phyloP scores from a whole-genome alignment of 2,113 vertebrate species.

The Tragelaphus imberbis region DNA sequence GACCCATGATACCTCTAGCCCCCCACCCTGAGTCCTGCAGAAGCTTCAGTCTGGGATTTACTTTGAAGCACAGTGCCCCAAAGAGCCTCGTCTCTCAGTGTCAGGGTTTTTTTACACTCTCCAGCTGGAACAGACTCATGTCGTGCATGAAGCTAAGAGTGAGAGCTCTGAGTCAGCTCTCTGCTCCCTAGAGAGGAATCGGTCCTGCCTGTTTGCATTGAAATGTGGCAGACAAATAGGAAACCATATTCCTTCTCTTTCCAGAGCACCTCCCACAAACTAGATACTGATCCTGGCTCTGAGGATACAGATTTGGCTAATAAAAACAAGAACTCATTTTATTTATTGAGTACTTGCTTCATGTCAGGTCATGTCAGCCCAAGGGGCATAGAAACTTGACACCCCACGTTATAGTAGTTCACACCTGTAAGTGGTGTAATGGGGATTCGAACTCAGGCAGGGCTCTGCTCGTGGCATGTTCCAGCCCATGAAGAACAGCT shows the following conservation, averaged over 20 bases:
- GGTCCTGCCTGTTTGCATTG: slow-evolving; percentile 23
- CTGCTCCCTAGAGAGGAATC: neutral
- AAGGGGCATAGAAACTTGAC: neutral
- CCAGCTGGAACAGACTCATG: slow-evolving; percentile 50
- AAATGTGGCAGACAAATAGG: neutral
- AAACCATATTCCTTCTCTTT: neutral
- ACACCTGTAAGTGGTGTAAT: neutral
- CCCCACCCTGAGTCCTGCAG: slow-evolving; percentile 30
- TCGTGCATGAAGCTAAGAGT: slow-evolving; percentile 41
- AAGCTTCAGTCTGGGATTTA: slow-evolving; percentile 53
- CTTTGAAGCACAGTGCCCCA: slow-evolving; percentile 52
- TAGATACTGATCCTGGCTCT: neutral
- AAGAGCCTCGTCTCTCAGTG: neutral
- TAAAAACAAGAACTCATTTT: slow-evolving; percentile 24
- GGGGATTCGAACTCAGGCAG: neutral
- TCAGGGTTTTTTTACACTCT: slow-evolving; percentile 51
- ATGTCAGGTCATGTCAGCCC: slow-evolving; percentile 33
- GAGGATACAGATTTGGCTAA: neutral
- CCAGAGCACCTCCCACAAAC: neutral
- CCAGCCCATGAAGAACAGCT: neutral
- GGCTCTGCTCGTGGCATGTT: neutral
- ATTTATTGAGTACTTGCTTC: slow-evolving; percentile 39
- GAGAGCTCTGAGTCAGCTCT: slow-evolving; percentile 28
- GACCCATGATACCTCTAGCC: neutral
- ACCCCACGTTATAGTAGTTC: neutral